Evolutionary conservation across 1,140 invertebrate genomes (phyloP), one percentile per base, ranked within the genome.

Genomic region (Calosoma granatense): DNA sequence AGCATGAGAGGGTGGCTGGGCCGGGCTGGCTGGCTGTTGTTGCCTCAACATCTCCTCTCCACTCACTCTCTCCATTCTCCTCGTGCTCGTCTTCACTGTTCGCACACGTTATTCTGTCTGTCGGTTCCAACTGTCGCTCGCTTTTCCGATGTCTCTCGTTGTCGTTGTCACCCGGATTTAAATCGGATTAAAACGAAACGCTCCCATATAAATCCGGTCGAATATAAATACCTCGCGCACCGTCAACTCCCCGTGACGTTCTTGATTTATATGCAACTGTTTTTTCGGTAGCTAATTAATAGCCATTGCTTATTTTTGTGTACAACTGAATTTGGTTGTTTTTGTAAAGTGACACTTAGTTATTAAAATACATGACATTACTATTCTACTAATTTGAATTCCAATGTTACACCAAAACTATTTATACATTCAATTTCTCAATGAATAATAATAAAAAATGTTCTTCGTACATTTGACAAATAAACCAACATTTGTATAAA

Each of bases 51-150:
- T 47, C 17, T 12, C 9, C 9, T 17, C 6, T 17, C 6, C 41
- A 36, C 6, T 36, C 6, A 9, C 26, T 6, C n/a, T n/a, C n/a
- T 36, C n/a, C 26, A n/a, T 36, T 6, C n/a, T 6, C 26, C 26
- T 36, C 26, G 26, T n/a, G n/a, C n/a, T n/a, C n/a, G n/a, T n/a
- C n/a, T n/a, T n/a, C n/a, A n/a, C n/a, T n/a, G n/a, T n/a, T n/a
- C n/a, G n/a, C n/a, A n/a, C n/a, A n/a, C n/a, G n/a, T n/a, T n/a
- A 36, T 36, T 47, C 17, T 17, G 4, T 9, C 4, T 47, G 41
- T 47, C 41, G 15, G 3, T 47, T 47, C 41, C 41, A 47, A 47
- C 41, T 47, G 41, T 47, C 41, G 41, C 41, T 36, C n/a, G n/a
- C 26, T n/a, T 9, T n/a, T 36, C 26, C n/a, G 6, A 9, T n/a